Evolutionary conservation across 2,888 invertebrate species (phyloP).

Genomic region (Drymonia ruficornis): DNA sequence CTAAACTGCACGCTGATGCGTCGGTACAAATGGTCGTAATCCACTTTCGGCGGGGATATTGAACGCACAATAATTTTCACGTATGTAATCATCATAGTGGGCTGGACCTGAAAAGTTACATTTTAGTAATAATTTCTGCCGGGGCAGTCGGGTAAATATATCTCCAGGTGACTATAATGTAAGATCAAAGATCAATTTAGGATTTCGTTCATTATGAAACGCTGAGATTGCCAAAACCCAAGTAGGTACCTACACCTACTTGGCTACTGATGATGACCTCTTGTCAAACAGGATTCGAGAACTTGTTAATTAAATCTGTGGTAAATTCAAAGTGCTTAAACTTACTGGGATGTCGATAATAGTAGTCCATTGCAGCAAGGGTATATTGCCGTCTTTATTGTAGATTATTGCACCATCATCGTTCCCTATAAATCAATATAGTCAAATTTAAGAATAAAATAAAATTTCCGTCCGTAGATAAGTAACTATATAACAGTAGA

Average conservation of each 20-base stretch:
- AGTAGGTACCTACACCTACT: too few species aligned
- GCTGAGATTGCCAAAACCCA: too few species aligned
- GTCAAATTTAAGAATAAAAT: too few species aligned
- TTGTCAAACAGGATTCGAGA: too few species aligned
- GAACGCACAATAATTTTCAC: constrained; percentile 30
- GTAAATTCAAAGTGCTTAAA: background rate
- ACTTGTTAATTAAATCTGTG: too few species aligned
- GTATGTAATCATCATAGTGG: constrained; percentile 16
- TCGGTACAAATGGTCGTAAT: constrained; percentile 22
- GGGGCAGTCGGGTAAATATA: too few species aligned
- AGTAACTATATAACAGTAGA: too few species aligned
- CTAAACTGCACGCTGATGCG: constrained; percentile 26
- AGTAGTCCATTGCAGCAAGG: background rate
- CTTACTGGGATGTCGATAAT: constrained; percentile 12
- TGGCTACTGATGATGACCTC: too few species aligned
- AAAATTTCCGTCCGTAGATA: too few species aligned
- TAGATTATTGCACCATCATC: background rate
- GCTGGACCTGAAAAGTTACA: constrained; percentile 21
- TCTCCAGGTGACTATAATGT: too few species aligned
- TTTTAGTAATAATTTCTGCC: background rate
- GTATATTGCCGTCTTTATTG: background rate
- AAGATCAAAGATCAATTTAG: too few species aligned
- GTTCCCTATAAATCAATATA: constrained; percentile 2
- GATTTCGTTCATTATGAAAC: too few species aligned
- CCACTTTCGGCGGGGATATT: constrained; percentile 35